phyloP scores from a whole-genome alignment of 1,140 invertebrate species.

The Zaprionus taronus region DNA sequence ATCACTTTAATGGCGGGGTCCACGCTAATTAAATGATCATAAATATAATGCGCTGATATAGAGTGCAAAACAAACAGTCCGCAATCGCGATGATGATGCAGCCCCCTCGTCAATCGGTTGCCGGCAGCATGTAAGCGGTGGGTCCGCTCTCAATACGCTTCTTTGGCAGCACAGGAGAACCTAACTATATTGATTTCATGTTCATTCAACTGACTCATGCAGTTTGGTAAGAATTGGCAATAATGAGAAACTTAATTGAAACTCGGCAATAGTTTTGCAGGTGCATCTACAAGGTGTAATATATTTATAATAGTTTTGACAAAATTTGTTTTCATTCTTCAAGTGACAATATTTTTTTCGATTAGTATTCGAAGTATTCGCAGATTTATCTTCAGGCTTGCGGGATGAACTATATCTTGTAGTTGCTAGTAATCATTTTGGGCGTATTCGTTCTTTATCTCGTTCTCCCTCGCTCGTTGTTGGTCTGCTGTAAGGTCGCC shows the following conservation, averaged over 20 bases:
- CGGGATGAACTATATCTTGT: too few relatives aligned
- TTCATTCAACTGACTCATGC: neutral
- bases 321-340: too few relatives aligned
- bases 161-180: slow-evolving; percentile 10
- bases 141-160: neutral
- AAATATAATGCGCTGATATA: slow-evolving; percentile 31
- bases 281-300: too few relatives aligned
- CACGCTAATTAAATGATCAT: slow-evolving; percentile 58
- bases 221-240: neutral
- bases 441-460: too few relatives aligned
- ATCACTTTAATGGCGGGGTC: slow-evolving; percentile 58
- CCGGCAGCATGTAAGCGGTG: slow-evolving; percentile 11
- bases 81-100: slow-evolving; percentile 41
- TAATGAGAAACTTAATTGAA: too few relatives aligned
- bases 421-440: too few relatives aligned
- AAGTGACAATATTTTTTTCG: too few relatives aligned
- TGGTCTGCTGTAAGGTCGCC: neutral
- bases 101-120: slow-evolving; percentile 24
- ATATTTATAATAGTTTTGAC: too few relatives aligned
- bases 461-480: neutral
- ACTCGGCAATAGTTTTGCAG: too few relatives aligned
- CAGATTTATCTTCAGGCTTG: too few relatives aligned
- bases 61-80: slow-evolving; percentile 16
- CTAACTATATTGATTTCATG: neutral
- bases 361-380: too few relatives aligned